These are phyloP conservation scores for Oncorhynchus tshawytscha DNA, from an alignment of 2,113 vertebrate genomes.

Conservation along the genomic window DNA sequence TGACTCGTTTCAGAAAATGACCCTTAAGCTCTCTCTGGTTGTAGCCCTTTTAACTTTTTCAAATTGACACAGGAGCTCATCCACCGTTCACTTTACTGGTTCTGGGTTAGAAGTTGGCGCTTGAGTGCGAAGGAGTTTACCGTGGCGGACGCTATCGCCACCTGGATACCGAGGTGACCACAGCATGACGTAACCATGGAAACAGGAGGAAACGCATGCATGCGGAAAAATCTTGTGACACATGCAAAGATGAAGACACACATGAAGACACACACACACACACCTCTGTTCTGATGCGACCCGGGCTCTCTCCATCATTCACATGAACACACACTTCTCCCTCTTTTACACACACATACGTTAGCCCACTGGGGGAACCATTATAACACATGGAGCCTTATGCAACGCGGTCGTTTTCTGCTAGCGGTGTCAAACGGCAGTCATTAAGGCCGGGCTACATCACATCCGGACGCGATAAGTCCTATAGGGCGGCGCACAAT, in stretches of 20 bases:
- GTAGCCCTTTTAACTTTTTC: no score
- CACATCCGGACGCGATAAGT: no score
- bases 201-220: not conserved
- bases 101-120: no score
- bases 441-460: constrained; percentile 25
- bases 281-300: not conserved
- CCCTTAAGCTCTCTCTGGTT: no score
- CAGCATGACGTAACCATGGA: no score
- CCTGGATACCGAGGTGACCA: no score
- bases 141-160: no score
- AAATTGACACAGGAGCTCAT: no score
- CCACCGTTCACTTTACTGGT: no score
- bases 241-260: constrained; percentile 14
- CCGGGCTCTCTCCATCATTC: not conserved
- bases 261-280: constrained; percentile 5
- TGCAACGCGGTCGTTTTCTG: constrained; percentile 47
- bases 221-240: not conserved
- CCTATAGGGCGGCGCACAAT: no score
- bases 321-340: not conserved
- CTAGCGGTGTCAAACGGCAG: constrained; percentile 24
- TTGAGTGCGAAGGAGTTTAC: no score
- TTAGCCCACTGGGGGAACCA: constrained; percentile 27
- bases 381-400: constrained; percentile 49
- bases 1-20: constrained; percentile 43
- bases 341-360: constrained; percentile 9